Evolutionary conservation across 2,113 vertebrate species (phyloP), one percentile per base, ranked within the genome.

Genomic region (Oenanthe melanoleuca): DNA sequence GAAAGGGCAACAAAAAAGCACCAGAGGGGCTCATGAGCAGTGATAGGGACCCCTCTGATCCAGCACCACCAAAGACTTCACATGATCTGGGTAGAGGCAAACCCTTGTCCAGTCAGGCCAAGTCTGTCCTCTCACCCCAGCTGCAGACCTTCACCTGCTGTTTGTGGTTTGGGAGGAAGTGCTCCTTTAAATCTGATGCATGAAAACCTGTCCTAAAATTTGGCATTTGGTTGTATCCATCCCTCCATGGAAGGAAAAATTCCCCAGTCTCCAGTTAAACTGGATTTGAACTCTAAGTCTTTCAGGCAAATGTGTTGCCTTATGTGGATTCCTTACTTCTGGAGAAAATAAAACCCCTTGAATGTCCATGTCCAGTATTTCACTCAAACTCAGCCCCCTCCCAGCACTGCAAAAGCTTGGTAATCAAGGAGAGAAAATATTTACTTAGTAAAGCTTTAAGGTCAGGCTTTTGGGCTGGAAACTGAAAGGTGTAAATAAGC

Each of bases 281-380:
- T 55, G 37, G n/a, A 77, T 86, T 59, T 86, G 66, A 49, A 55
- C 79, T 59, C 14, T 92, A 80, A 73, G n/a, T 93, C 55, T 77
- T 93, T 60, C 33, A 52, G 47, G 59, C 8, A 73, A 82, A 29
- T 20, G 7, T 80, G 63, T 50, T 90, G 34, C 42, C 88, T 88
- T 66, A 75, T 0, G 1, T 92, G 37, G 9, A 53, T 89, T 69
- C 45, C 21, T 40, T 75, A 28, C 22, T 16, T 95, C 31, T 47
- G 45, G 38, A 23, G 93, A 93, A 80, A 92, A 93, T 83, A 83
- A 90, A 95, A 42, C 38, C 70, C 34, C 71, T 66, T 77, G 80
- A 73, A 77, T 37, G 26, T 61, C 42, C 34, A 77, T 37, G 26
- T 61, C 42, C 34, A 59, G 25, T 90, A 80, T 92, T 90, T 96